Conservation (phyloP, 2,797 vertebrate species). For the Gephyroberyx darwinii region DNA sequence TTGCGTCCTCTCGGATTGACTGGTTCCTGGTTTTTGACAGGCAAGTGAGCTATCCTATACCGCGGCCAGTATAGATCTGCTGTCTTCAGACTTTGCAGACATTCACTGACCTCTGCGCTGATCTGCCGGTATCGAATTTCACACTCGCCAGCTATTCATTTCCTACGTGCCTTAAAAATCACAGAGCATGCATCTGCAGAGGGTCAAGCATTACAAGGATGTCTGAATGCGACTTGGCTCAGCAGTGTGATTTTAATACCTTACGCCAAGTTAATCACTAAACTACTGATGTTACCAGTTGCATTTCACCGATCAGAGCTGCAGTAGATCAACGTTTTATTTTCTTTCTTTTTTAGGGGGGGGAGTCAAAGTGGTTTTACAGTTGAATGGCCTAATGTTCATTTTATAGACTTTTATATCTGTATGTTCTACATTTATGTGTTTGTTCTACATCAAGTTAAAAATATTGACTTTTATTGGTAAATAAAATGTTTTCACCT, state of each 20-base stretch:
- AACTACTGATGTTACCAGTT: too few relatives aligned
- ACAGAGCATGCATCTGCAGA: constrained; percentile 16
- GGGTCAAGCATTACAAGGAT: constrained; percentile 23
- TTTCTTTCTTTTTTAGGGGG: too few relatives aligned
- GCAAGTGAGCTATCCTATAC: neutral
- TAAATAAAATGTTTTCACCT: too few relatives aligned
- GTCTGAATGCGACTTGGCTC: neutral
- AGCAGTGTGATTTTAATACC: neutral
- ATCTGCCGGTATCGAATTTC: constrained; percentile 62
- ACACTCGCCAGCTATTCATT: constrained; percentile 32
- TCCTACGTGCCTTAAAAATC: constrained; percentile 26
- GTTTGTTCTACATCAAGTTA: too few relatives aligned
- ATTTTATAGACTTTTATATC: neutral
- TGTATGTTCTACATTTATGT: neutral
- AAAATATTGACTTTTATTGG: too few relatives aligned
- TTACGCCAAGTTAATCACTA: neutral
- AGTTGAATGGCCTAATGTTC: too few relatives aligned
- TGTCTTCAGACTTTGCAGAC: constrained; percentile 36
- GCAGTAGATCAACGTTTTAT: neutral
- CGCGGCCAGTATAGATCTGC: constrained; percentile 2
- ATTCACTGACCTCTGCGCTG: constrained; percentile 37
- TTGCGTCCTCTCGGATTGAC: neutral
- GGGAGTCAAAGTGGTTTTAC: too few relatives aligned
- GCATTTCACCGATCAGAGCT: too few relatives aligned
- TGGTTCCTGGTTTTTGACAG: constrained; percentile 5